These are phyloP conservation scores for Dunckerocampus dactyliophorus DNA, from an alignment of 2,113 vertebrate genomes.

Conservation along the genomic window DNA sequence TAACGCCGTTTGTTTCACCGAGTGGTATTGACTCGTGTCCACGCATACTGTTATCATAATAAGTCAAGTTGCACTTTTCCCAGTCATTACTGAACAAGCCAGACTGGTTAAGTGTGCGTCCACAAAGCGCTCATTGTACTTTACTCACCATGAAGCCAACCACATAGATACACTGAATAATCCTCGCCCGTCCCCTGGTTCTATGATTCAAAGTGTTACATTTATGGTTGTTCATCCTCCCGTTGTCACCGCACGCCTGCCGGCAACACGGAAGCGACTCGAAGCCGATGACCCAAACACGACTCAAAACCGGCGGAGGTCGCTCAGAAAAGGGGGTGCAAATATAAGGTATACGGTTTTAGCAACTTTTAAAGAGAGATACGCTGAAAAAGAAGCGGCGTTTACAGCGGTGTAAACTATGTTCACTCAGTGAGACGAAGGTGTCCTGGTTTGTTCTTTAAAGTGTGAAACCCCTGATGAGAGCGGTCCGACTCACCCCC, in stretches of 20 bases:
- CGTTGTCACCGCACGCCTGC: constrained; percentile 30
- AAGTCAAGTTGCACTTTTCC: too few species aligned
- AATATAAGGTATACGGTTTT: not conserved
- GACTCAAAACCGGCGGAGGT: not conserved
- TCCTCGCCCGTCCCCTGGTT: constrained; percentile 45
- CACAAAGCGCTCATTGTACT: not conserved
- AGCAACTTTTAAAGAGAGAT: fast-evolving
- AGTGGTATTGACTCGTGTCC: too few species aligned
- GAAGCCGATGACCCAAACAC: not conserved
- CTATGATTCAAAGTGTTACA: constrained; percentile 50
- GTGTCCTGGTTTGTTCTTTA: not conserved
- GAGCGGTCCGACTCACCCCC: not conserved
- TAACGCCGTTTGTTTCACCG: too few species aligned
- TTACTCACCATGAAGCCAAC: constrained; percentile 79
- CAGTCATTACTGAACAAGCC: not conserved
- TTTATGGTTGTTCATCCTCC: constrained; percentile 67
- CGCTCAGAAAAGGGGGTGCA: not conserved
- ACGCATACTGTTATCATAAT: too few species aligned
- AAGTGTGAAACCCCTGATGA: not conserved
- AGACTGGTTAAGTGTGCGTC: not conserved
- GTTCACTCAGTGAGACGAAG: fast-evolving
- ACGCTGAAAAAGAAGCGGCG: fast-evolving
- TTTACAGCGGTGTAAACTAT: fast-evolving
- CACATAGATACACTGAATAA: constrained; percentile 71
- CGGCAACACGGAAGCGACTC: constrained; percentile 53